phyloP scores from a whole-genome alignment of 2,797 vertebrate species.

The Tachyglossus aculeatus region DNA sequence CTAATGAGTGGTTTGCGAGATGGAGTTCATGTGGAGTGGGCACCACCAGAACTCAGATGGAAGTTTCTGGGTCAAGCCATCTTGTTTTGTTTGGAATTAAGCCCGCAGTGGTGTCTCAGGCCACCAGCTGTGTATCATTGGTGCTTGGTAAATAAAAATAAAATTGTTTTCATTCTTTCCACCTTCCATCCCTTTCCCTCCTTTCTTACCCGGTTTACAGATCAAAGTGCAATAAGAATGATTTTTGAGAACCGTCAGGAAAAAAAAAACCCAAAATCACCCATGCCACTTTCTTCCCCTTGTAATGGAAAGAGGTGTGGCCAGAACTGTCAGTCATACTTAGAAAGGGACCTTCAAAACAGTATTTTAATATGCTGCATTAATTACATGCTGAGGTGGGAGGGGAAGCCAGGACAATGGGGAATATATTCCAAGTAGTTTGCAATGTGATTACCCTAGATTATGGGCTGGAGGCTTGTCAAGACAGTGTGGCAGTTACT shows the following conservation, averaged over 20 bases:
- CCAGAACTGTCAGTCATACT: conserved; percentile 34
- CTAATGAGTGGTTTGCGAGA: neutral
- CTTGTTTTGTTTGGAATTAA: no score
- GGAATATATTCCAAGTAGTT: neutral
- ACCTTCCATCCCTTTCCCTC: no score
- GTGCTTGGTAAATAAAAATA: no score
- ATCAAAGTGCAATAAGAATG: neutral
- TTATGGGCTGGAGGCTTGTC: neutral
- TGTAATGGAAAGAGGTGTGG: conserved; percentile 30
- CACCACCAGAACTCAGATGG: neutral
- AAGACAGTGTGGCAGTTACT: neutral
- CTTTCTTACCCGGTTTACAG: neutral
- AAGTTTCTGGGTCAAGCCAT: neutral
- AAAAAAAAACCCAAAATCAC: neutral
- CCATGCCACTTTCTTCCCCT: neutral
- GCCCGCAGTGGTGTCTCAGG: no score
- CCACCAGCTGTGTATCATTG: no score
- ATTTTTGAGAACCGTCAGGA: neutral
- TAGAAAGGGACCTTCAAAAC: conserved; percentile 32
- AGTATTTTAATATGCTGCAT: conserved; percentile 13
- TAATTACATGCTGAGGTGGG: conserved; percentile 19
- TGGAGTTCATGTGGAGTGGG: neutral
- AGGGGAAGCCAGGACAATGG: conserved; percentile 5
- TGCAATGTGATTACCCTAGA: neutral
- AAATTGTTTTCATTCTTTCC: no score